phyloP scores from a whole-genome alignment of 2,797 vertebrate species.

The Enteromius paludinosus region DNA sequence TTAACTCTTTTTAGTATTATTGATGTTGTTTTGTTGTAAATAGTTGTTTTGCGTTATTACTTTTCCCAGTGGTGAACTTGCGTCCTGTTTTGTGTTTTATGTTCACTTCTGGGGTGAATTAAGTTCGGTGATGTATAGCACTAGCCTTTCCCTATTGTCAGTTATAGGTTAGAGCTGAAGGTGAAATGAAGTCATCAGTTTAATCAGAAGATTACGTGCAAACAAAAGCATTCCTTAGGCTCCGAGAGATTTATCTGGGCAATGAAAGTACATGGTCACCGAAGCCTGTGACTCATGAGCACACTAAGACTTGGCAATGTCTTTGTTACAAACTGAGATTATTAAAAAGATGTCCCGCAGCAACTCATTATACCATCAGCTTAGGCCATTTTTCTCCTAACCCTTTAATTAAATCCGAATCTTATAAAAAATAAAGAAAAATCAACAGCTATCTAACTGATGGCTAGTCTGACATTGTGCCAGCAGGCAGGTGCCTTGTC shows the following conservation, averaged over 20 bases:
- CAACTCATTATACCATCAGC: constrained; percentile 81
- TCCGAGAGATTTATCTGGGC: constrained; percentile 72
- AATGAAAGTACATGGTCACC: constrained; percentile 62
- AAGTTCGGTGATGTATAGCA: constrained; percentile 10
- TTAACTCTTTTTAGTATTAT: constrained; percentile 17
- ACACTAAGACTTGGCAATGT: constrained; percentile 75
- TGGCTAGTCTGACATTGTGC: constrained; percentile 70
- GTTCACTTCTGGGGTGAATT: neutral
- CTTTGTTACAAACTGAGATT: constrained; percentile 80
- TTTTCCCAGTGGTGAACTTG: neutral
- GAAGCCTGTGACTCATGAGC: constrained; percentile 69
- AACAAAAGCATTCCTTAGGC: constrained; percentile 69
- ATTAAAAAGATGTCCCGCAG: constrained; percentile 80
- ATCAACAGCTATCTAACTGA: constrained; percentile 74
- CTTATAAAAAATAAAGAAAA: constrained; percentile 76
- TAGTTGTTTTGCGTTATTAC: neutral
- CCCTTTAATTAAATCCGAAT: constrained; percentile 82
- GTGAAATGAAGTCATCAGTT: constrained; percentile 73
- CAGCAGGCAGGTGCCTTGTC: constrained; percentile 72
- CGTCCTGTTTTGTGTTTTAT: neutral
- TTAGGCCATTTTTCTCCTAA: constrained; percentile 75
- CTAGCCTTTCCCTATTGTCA: constrained; percentile 52
- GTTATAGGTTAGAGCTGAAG: constrained; percentile 70
- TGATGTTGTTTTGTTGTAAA: constrained; percentile 12
- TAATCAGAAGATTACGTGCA: constrained; percentile 72